phyloP scores from a whole-genome alignment of 2,888 invertebrate species.

The Caenorhabditis parvicauda region DNA sequence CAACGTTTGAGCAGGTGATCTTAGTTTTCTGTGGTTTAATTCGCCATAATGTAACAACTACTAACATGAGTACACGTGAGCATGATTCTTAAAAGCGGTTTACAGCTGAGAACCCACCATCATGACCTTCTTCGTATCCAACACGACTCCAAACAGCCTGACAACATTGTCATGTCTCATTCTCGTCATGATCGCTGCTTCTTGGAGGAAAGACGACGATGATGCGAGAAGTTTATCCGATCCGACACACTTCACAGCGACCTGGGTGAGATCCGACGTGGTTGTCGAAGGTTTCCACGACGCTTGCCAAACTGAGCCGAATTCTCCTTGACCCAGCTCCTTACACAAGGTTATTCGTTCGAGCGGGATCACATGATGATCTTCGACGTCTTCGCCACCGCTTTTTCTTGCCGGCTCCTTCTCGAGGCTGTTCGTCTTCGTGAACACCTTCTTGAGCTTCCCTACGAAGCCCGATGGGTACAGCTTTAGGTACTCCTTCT shows the following conservation, averaged over 20 bases:
- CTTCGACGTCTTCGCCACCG: conserved; percentile 21
- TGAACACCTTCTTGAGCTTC: conserved; percentile 45
- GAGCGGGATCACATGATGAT: conserved; percentile 57
- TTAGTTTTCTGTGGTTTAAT: no score
- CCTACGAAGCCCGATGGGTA: conserved; percentile 64
- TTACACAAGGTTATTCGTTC: conserved; percentile 73
- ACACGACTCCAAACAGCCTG: conserved; percentile 90
- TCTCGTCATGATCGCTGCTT: conserved; percentile 96
- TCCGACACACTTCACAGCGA: conserved; percentile 81
- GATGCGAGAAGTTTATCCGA: conserved; percentile 92
- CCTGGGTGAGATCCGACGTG: conserved; percentile 69
- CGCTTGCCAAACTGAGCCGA: conserved; percentile 95
- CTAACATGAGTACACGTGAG: no score
- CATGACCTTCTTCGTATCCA: conserved; percentile 83
- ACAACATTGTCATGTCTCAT: conserved; percentile 96
- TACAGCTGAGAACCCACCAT: conserved; percentile 64
- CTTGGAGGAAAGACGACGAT: conserved; percentile 90
- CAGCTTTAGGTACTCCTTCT: conserved; percentile 88
- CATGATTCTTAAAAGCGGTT: not conserved
- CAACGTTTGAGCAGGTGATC: no score
- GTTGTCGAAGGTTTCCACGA: conserved; percentile 32
- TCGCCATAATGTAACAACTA: no score
- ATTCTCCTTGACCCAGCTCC: conserved; percentile 92
- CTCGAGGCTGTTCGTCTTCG: conserved; percentile 17
- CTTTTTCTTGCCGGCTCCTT: conserved; percentile 7